Evolutionary conservation across 2,797 vertebrate genomes (phyloP).

Genomic region (Ctenopoma kingsleyae): DNA sequence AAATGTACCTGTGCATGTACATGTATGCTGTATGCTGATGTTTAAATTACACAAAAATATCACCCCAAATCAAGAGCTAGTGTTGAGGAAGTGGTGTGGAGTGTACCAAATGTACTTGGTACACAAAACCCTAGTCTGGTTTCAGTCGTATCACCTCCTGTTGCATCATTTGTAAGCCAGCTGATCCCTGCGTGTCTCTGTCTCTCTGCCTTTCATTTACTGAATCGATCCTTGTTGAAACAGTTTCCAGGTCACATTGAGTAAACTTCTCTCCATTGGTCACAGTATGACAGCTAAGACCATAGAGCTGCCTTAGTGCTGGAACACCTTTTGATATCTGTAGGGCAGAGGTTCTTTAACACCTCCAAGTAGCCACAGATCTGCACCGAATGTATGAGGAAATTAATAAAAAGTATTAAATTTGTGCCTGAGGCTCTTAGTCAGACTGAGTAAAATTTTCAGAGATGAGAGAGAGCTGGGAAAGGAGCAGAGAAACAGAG

Average conservation of each 20-base stretch:
- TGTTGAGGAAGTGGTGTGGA: no score
- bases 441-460: constrained; percentile 3
- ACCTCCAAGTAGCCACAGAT: constrained; percentile 3
- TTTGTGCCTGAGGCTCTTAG: constrained; percentile 23
- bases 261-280: constrained; percentile 5
- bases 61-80: no score
- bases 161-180: constrained; percentile 6
- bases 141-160: constrained; percentile 7
- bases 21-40: no score
- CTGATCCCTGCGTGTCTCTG: constrained; percentile 11
- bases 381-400: constrained; percentile 12
- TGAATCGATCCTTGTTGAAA: constrained; percentile 14
- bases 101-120: no score
- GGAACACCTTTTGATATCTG: not conserved
- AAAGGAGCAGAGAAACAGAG: not conserved
- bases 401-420: constrained; percentile 43
- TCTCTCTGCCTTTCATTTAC: constrained; percentile 19
- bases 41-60: no score
- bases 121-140: no score
- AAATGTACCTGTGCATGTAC: no score
- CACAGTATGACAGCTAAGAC: constrained; percentile 6
- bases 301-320: not conserved
- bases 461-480: constrained; percentile 4
- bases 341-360: constrained; percentile 3
- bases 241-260: constrained; percentile 10